Conservation (phyloP, 2,888 invertebrate species). For the Machimus atricapillus region DNA sequence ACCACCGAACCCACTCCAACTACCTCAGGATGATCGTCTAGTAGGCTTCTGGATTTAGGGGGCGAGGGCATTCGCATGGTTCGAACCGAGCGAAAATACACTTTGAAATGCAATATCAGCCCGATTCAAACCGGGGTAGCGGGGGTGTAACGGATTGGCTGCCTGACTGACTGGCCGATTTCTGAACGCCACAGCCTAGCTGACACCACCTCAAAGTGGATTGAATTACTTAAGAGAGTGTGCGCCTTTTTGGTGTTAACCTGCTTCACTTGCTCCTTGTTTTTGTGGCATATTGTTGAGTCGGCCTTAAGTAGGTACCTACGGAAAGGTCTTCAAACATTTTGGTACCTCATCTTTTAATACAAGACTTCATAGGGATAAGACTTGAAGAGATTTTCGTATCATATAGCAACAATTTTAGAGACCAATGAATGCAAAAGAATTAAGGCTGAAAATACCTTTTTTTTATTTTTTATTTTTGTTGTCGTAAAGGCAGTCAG, state of each 20-base stretch:
- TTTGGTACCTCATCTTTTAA: background rate
- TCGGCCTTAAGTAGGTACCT: background rate
- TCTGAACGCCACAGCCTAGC: background rate
- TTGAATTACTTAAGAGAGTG: background rate
- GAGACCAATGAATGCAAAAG: background rate
- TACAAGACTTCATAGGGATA: background rate
- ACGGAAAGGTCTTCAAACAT: background rate
- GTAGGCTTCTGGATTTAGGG: background rate
- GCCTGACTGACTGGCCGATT: background rate
- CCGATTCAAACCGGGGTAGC: background rate
- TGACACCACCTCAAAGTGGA: background rate
- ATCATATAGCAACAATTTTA: background rate
- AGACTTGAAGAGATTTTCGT: background rate
- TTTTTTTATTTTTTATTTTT: no score
- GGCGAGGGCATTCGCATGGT: background rate
- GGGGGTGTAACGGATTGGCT: background rate
- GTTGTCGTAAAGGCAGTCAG: no score
- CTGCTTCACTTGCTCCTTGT: background rate
- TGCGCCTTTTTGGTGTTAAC: background rate
- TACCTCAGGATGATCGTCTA: background rate
- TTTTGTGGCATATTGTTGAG: background rate
- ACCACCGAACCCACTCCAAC: background rate
- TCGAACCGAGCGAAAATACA: background rate
- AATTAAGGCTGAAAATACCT: no score
- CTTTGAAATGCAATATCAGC: slow-evolving; percentile 29